phyloP scores from a whole-genome alignment of 2,797 vertebrate species.

The Brachyalestes nurse region DNA sequence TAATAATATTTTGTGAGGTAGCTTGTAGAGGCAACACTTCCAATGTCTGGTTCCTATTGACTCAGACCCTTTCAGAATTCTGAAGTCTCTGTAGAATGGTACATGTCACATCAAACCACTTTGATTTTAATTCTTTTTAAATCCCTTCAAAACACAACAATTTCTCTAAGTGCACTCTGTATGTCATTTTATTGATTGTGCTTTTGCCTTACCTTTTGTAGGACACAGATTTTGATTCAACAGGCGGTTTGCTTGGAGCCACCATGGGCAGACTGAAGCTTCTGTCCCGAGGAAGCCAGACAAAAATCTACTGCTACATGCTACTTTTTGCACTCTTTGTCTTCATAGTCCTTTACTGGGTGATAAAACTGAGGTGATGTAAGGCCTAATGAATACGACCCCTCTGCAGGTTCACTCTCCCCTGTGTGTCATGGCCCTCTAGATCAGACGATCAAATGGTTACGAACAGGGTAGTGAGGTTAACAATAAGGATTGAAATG shows the following conservation, averaged over 20 bases:
- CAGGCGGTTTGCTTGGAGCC: conserved; percentile 90
- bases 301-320: conserved; percentile 93
- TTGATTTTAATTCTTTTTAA: not conserved
- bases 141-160: not conserved
- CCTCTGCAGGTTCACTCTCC: conserved; percentile 12
- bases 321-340: conserved; percentile 93
- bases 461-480: conserved; percentile 10
- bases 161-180: not conserved
- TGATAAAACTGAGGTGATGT: conserved; percentile 84
- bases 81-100: not conserved
- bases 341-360: conserved; percentile 95
- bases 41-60: too few relatives aligned
- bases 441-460: conserved; percentile 20
- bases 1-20: not conserved
- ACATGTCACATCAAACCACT: not conserved
- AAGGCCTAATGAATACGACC: conserved; percentile 2
- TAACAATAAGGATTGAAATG: not conserved
- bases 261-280: conserved; percentile 91
- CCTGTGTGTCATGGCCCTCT: conserved; percentile 52
- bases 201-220: conserved; percentile 57
- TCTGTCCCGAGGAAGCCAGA: conserved; percentile 94
- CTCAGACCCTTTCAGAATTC: not conserved
- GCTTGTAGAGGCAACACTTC: too few relatives aligned
- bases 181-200: not conserved
- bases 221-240: conserved; percentile 95